These are phyloP conservation scores for Ramphastos sulfuratus DNA, from an alignment of 2,113 vertebrate genomes.

Conservation along the genomic window DNA sequence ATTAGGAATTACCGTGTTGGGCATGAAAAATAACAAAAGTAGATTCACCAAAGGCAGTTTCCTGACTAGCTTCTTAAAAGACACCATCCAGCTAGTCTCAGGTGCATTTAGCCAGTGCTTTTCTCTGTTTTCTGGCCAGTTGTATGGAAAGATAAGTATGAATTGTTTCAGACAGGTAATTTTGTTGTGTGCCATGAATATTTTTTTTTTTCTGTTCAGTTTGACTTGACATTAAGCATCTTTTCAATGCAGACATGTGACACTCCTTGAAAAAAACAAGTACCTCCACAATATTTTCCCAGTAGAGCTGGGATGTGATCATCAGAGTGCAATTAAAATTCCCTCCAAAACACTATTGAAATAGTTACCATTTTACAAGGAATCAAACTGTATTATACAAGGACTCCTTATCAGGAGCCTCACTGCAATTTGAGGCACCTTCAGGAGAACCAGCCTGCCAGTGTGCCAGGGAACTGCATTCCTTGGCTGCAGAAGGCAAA, in stretches of 20 bases:
- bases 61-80: neutral
- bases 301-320: neutral
- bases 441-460: neutral
- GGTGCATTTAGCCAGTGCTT: neutral
- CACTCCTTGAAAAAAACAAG: neutral
- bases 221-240: neutral
- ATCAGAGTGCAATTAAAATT: neutral
- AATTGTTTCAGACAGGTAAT: neutral
- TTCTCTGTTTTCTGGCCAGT: neutral
- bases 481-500: neutral
- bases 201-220: neutral
- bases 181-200: neutral
- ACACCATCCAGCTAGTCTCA: neutral
- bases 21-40: neutral
- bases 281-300: neutral
- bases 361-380: neutral
- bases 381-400: neutral
- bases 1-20: neutral
- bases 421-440: neutral
- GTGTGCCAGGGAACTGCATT: neutral
- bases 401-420: neutral
- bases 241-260: neutral
- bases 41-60: neutral
- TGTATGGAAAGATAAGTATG: neutral
- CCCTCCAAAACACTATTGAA: neutral